Evolutionary conservation across 2,888 invertebrate species (phyloP).

Genomic region (Sycophila texana): DNA sequence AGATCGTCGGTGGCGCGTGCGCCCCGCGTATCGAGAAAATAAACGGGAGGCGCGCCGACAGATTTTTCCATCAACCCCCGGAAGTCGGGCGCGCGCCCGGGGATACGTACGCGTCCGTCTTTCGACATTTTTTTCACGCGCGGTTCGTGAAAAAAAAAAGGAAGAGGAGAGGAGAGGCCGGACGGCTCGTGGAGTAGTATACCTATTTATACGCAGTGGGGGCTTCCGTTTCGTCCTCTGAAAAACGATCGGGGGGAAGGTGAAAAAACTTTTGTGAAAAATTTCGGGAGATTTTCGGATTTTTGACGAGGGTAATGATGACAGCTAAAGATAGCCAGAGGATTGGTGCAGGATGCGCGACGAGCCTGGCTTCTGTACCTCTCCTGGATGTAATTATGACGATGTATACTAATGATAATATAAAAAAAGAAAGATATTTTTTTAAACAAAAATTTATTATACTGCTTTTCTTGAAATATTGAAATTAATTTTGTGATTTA

Average conservation of each 20-base stretch:
- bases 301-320: background rate
- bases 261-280: background rate
- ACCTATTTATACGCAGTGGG: background rate
- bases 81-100: slow-evolving; percentile 29
- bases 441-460: too few species aligned
- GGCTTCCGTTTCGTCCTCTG: slow-evolving; percentile 18
- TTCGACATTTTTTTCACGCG: slow-evolving; percentile 28
- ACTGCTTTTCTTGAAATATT: too few species aligned
- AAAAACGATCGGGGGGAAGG: slow-evolving; percentile 10
- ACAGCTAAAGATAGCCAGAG: background rate
- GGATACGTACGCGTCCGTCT: background rate
- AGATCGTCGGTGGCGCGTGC: too few species aligned
- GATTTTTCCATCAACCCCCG: slow-evolving; percentile 52
- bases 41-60: slow-evolving; percentile 10
- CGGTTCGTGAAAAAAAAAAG: slow-evolving; percentile 5
- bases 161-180: background rate
- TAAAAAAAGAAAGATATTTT: too few species aligned
- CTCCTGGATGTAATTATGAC: too few species aligned
- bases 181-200: slow-evolving; percentile 5
- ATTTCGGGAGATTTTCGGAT: background rate
- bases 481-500: too few species aligned
- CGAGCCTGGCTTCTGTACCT: too few species aligned
- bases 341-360: background rate
- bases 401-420: too few species aligned
- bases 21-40: background rate